Evolutionary conservation across 2,888 invertebrate species (phyloP).

Genomic region (Anaspis maculata): DNA sequence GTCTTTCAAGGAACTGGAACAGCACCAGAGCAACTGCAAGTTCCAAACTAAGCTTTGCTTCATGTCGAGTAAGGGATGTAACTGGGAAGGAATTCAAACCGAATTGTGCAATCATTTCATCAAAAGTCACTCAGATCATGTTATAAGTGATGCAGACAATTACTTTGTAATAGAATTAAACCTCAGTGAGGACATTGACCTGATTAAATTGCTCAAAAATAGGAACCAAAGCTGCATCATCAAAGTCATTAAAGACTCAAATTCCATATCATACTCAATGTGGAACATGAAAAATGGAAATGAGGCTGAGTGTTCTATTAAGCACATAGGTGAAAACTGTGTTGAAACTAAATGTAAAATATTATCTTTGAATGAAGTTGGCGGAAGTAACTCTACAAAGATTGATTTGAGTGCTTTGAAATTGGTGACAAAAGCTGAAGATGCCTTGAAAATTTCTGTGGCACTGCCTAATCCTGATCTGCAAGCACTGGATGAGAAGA

Average conservation of each 20-base stretch:
- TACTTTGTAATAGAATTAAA: slow-evolving; percentile 27
- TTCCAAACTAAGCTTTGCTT: slow-evolving; percentile 24
- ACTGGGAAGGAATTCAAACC: slow-evolving; percentile 24
- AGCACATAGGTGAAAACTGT: slow-evolving; percentile 29
- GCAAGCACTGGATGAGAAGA: slow-evolving; percentile 27
- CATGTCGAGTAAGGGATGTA: slow-evolving; percentile 19
- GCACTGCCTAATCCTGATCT: slow-evolving; percentile 20
- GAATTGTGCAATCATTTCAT: slow-evolving; percentile 29
- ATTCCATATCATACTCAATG: too few relatives aligned
- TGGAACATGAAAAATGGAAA: too few relatives aligned
- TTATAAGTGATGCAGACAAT: slow-evolving; percentile 26
- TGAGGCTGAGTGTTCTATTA: slow-evolving; percentile 30
- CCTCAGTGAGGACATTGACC: too few relatives aligned
- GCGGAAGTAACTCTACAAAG: slow-evolving; percentile 18
- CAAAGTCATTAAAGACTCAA: too few relatives aligned
- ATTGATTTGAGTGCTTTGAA: slow-evolving; percentile 28
- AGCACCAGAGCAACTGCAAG: slow-evolving; percentile 24
- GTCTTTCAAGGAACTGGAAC: slow-evolving; percentile 16
- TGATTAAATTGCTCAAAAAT: too few relatives aligned
- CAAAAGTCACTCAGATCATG: slow-evolving; percentile 25
- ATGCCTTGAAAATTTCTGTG: slow-evolving; percentile 23
- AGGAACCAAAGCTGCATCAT: too few relatives aligned
- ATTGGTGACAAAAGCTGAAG: slow-evolving; percentile 23
- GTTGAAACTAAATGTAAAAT: slow-evolving; percentile 29
- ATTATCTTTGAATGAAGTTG: slow-evolving; percentile 18